phyloP scores from a whole-genome alignment of 2,113 vertebrate species.

The Campylomormyrus tamandua region DNA sequence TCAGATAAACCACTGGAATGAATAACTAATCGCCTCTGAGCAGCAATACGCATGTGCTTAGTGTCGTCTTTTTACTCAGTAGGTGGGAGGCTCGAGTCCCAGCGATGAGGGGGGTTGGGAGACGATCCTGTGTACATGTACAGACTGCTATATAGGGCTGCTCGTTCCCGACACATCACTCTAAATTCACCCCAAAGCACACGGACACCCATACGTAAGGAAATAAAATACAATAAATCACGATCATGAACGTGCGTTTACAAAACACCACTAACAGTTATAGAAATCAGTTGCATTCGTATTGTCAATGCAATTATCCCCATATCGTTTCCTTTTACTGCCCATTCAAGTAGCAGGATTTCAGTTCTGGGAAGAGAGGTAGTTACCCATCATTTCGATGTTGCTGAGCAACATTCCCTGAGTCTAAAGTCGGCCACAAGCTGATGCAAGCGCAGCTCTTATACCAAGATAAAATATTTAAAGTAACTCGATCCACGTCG shows the following conservation, averaged over 20 bases:
- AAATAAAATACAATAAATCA: not conserved
- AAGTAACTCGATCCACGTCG: conserved; percentile 22
- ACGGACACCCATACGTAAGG: not conserved
- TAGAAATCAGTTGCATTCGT: not conserved
- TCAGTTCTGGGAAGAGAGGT: not conserved
- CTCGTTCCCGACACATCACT: not conserved
- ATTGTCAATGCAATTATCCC: not conserved
- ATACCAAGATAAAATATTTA: conserved; percentile 22
- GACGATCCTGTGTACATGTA: not conserved
- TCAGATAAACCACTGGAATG: not conserved
- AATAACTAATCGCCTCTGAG: not conserved
- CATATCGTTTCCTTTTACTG: not conserved
- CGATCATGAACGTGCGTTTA: not conserved
- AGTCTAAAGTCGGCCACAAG: conserved; percentile 13
- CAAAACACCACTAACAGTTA: not conserved
- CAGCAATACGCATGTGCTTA: not conserved
- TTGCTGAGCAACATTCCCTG: conserved; percentile 11
- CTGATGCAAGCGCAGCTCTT: conserved; percentile 11
- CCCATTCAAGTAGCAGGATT: not conserved
- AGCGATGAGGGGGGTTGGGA: not conserved
- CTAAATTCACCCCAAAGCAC: not conserved
- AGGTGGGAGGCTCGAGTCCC: not conserved
- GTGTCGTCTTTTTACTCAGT: not conserved
- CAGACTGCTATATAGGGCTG: not conserved
- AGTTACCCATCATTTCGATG: conserved; percentile 10